Evolutionary conservation across 2,888 invertebrate species (phyloP).

Genomic region (Caenorhabditis drosophilae): DNA sequence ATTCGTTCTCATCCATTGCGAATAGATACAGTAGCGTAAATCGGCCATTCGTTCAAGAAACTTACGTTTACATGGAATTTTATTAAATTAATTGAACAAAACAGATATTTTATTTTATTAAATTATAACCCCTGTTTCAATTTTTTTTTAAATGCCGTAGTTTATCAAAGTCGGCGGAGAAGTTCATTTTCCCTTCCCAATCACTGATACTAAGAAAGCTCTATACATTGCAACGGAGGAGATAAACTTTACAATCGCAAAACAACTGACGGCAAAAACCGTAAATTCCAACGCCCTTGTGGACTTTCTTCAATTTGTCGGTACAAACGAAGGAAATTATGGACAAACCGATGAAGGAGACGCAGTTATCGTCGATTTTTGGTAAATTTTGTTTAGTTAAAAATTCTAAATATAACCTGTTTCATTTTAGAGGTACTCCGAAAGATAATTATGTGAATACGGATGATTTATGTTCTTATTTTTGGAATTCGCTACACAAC

Average conservation of each 20-base stretch:
- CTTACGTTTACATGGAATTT: slow-evolving; percentile 21
- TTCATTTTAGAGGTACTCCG: slow-evolving; percentile 7
- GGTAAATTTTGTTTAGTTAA: slow-evolving; percentile 17
- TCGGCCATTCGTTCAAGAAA: slow-evolving; percentile 23
- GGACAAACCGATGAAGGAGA: slow-evolving; percentile 12
- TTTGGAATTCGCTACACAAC: slow-evolving; percentile 8
- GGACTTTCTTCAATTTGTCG: slow-evolving; percentile 23
- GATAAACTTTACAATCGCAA: slow-evolving; percentile 17
- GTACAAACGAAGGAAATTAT: slow-evolving; percentile 19
- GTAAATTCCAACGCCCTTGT: slow-evolving; percentile 19
- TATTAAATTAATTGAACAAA: slow-evolving; percentile 30
- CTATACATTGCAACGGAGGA: slow-evolving; percentile 24
- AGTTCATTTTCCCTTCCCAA: slow-evolving; percentile 25
- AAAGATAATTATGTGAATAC: slow-evolving; percentile 8
- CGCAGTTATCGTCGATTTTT: slow-evolving; percentile 10
- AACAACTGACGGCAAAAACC: slow-evolving; percentile 17
- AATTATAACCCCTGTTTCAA: slow-evolving; percentile 7
- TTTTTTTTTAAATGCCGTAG: slow-evolving; percentile 24
- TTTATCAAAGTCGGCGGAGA: slow-evolving; percentile 25
- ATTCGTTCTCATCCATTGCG: slow-evolving; percentile 15
- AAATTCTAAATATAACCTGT: slow-evolving; percentile 16
- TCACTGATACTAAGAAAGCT: slow-evolving; percentile 19
- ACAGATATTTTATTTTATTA: slow-evolving; percentile 21
- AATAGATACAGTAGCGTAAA: slow-evolving; percentile 20
- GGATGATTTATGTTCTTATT: slow-evolving; percentile 5